These are phyloP conservation scores for Scaptodrosophila latifasciaeformis DNA, from an alignment of 2,888 invertebrate species.

Conservation along the genomic window DNA sequence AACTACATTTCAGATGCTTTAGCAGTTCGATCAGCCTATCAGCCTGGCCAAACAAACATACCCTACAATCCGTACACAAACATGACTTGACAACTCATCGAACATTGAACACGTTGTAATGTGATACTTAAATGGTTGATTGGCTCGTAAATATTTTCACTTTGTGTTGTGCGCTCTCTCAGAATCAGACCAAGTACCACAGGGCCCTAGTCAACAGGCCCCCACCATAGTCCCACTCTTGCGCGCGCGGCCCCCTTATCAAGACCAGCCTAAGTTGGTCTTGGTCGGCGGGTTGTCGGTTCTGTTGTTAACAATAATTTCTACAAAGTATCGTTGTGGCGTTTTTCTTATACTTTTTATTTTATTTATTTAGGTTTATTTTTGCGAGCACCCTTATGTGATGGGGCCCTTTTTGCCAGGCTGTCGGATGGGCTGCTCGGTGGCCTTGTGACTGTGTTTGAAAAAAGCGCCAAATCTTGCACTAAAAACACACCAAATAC, in stretches of 20 bases:
- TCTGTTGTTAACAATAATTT: conserved; percentile 73
- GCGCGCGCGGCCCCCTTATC: not conserved
- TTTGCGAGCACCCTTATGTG: conserved; percentile 37
- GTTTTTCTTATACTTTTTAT: conserved; percentile 22
- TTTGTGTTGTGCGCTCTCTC: conserved; percentile 43
- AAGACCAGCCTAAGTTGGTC: too few species aligned
- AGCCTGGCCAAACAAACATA: too few species aligned
- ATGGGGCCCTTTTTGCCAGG: conserved; percentile 1
- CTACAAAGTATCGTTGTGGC: conserved; percentile 64
- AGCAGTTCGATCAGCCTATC: not conserved
- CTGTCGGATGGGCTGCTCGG: not conserved
- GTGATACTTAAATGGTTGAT: conserved; percentile 74
- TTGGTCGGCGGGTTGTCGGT: conserved; percentile 10
- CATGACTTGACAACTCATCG: conserved; percentile 75
- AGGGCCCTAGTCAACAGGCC: too few species aligned
- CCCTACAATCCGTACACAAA: conserved; percentile 42
- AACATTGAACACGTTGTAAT: conserved; percentile 74
- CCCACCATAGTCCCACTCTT: not conserved
- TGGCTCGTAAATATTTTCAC: conserved; percentile 73
- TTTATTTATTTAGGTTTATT: conserved; percentile 4
- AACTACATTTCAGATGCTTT: conserved; percentile 61
- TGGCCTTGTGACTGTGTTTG: conserved; percentile 5
- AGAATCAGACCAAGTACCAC: too few species aligned
- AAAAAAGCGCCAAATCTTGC: conserved; percentile 73
- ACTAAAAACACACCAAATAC: conserved; percentile 73